These are phyloP conservation scores for Aspidiotus destructor DNA, from an alignment of 2,888 invertebrate species.

Conservation along the genomic window DNA sequence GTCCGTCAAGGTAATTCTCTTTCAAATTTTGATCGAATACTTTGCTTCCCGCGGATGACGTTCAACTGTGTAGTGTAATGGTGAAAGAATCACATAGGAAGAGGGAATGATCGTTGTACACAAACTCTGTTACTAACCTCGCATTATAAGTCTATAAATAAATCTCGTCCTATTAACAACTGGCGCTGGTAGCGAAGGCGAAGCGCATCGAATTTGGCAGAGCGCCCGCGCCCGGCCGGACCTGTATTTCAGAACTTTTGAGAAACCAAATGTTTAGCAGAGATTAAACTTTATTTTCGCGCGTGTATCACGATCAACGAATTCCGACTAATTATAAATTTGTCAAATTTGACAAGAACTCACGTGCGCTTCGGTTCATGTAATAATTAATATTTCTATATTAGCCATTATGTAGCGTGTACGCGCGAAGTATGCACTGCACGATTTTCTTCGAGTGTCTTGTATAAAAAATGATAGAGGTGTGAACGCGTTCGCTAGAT, in stretches of 20 bases:
- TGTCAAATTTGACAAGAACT: too few species aligned
- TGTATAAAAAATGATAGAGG: too few species aligned
- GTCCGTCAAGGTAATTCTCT: too few species aligned
- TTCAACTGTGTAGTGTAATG: neutral
- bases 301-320: neutral
- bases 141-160: slow-evolving; percentile 26
- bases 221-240: slow-evolving; percentile 11
- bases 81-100: neutral
- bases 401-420: too few species aligned
- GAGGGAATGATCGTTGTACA: too few species aligned
- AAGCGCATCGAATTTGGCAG: slow-evolving; percentile 21
- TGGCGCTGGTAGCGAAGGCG: slow-evolving; percentile 3
- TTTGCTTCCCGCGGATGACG: too few species aligned
- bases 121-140: slow-evolving; percentile 26
- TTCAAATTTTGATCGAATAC: too few species aligned
- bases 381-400: too few species aligned
- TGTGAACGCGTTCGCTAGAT: too few species aligned
- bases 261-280: neutral
- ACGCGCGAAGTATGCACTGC: too few species aligned
- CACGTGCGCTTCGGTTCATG: too few species aligned
- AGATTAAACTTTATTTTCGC: neutral
- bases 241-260: slow-evolving; percentile 21
- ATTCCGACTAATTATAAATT: neutral
- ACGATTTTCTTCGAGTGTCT: too few species aligned
- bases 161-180: slow-evolving; percentile 22